phyloP scores from a whole-genome alignment of 2,888 invertebrate species.

The Synergus umbraculus region DNA sequence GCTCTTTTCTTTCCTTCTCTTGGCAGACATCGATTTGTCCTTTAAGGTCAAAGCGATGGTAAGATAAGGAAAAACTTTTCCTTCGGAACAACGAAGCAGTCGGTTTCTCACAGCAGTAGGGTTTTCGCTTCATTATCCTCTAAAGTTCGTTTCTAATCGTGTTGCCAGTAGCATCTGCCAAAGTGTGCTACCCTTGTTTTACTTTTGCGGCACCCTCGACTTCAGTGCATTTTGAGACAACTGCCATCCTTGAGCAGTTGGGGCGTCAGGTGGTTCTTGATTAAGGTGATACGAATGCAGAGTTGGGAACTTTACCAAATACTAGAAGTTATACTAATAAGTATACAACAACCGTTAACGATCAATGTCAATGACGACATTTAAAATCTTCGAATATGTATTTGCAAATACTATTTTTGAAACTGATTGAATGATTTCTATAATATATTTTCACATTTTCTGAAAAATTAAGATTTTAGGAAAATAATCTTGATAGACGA shows the following conservation, averaged over 20 bases:
- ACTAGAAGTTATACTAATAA: not conserved
- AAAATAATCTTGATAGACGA: not conserved
- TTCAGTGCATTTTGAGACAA: conserved; percentile 63
- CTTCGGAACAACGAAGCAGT: not conserved
- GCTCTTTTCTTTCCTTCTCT: not conserved
- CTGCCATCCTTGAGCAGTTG: conserved; percentile 71
- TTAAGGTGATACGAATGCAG: not conserved
- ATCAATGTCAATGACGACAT: too few relatives aligned
- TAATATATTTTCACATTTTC: not conserved
- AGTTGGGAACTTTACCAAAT: not conserved
- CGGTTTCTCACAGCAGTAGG: not conserved
- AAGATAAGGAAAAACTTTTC: not conserved
- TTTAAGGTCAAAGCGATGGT: not conserved
- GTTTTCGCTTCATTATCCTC: not conserved
- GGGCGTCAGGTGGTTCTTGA: conserved; percentile 70
- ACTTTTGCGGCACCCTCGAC: conserved; percentile 51
- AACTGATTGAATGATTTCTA: too few relatives aligned
- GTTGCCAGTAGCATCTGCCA: conserved; percentile 61
- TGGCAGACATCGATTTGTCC: not conserved
- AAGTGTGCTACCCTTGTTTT: conserved; percentile 58
- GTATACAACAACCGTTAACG: not conserved
- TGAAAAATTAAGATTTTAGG: not conserved
- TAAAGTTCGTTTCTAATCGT: conserved; percentile 59
- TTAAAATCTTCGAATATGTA: too few relatives aligned
- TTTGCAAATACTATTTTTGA: too few relatives aligned